Evolutionary conservation across 2,797 vertebrate genomes (phyloP).

Genomic region (Gouania willdenowi): DNA sequence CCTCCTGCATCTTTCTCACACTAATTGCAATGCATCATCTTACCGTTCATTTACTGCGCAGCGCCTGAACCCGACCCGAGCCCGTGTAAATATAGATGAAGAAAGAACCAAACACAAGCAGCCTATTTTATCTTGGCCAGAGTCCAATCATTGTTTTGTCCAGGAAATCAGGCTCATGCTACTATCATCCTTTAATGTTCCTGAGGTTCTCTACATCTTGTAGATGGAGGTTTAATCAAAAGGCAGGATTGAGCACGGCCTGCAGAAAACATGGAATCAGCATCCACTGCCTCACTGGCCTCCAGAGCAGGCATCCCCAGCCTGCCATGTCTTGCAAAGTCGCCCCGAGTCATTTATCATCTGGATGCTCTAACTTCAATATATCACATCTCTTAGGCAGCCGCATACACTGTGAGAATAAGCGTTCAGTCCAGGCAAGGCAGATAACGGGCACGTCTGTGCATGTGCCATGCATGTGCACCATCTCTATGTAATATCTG

Average conservation of each 20-base stretch:
- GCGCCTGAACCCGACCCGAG: too few relatives aligned
- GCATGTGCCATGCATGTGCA: neutral
- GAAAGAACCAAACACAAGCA: too few relatives aligned
- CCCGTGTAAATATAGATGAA: too few relatives aligned
- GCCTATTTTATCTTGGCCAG: constrained; percentile 43
- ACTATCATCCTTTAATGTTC: constrained; percentile 36
- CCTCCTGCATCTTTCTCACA: too few relatives aligned
- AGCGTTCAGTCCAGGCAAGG: neutral
- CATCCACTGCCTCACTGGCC: neutral
- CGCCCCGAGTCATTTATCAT: constrained; percentile 11
- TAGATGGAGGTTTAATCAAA: constrained; percentile 54
- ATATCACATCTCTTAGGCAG: constrained; percentile 17
- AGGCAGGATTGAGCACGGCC: constrained; percentile 38
- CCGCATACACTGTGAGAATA: constrained; percentile 1
- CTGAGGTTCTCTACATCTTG: too few relatives aligned
- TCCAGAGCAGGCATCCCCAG: neutral
- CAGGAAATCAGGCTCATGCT: constrained; percentile 44
- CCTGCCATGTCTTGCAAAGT: neutral
- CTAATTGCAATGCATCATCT: too few relatives aligned
- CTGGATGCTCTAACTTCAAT: constrained; percentile 14
- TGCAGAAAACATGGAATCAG: constrained; percentile 15
- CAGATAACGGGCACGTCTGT: neutral
- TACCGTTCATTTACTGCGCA: too few relatives aligned
- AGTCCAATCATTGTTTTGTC: constrained; percentile 33
- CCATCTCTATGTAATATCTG: constrained; percentile 2